Conservation (phyloP, 2,888 invertebrate genomes). For the Monoplex corrugatus region DNA sequence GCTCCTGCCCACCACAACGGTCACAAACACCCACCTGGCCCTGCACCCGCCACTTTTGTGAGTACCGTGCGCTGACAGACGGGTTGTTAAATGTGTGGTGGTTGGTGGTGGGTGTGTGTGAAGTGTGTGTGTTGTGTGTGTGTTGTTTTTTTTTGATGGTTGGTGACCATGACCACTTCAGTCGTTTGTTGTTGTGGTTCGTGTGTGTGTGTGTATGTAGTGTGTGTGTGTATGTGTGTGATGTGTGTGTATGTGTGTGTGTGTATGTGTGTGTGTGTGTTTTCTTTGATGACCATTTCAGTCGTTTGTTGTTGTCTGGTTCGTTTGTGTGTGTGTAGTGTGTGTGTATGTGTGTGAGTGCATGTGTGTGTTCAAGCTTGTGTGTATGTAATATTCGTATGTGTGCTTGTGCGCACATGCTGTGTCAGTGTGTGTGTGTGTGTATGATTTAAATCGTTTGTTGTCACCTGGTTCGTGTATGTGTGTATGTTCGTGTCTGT, state of each 20-base stretch:
- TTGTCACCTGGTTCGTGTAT: neutral
- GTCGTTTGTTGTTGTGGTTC: too few species aligned
- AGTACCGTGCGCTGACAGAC: too few species aligned
- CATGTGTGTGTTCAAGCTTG: neutral
- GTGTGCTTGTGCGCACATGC: neutral
- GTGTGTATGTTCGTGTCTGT: neutral
- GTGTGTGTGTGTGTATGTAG: too few species aligned
- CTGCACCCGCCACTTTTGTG: too few species aligned
- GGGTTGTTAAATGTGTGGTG: too few species aligned
- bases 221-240: constrained; percentile 10
- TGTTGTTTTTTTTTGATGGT: too few species aligned
- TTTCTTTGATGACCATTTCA: too few species aligned
- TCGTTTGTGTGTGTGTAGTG: too few species aligned
- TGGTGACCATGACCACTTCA: too few species aligned
- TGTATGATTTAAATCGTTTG: neutral
- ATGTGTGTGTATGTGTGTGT: neutral
- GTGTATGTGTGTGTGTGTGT: neutral
- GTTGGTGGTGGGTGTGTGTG: too few species aligned
- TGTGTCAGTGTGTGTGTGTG: neutral
- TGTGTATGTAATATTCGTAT: neutral
- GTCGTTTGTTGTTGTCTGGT: too few species aligned
- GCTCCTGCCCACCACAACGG: constrained; percentile 19
- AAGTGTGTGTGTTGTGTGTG: too few species aligned
- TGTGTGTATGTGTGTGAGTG: neutral
- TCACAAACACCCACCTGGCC: constrained; percentile 11